Base-by-base conservation (phyloP, 2,113 vertebrate genomes). In the Saguinus imperator region DNA sequence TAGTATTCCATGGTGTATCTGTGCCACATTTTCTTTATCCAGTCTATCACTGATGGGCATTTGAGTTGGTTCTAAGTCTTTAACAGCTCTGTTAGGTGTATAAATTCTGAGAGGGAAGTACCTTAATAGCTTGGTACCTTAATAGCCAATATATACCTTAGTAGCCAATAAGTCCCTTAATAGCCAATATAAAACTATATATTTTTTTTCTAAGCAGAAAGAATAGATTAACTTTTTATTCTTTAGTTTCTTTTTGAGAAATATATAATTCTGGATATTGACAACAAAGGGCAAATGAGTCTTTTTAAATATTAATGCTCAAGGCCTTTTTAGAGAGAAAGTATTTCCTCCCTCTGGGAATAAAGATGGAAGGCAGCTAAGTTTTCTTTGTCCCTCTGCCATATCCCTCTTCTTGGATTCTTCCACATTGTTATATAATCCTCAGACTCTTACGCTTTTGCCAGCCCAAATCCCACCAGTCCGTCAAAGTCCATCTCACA, bases 241-340 rank as follows among this genome's bases (percentile, higher is more conserved):
- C 29, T 37, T 81, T 45, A 37, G 21, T 64, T 88, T 97, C 23
- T 87, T 93, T 93, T 68, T 45, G 50, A 94, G 35, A 93, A 43
- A 25, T 68, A 29, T 18, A 2, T 77, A 48, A 68, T 50, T 93
- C 75, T 40, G n/a, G 2, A 32, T 68, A 88, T 14, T 58, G 90
- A 52, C 3, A 55, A 37, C 14, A 73, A 64, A 91, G 17, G 9
- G 11, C 11, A 72, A n/a, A 9, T 23, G 23, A 25, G 6, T 40
- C 9, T 88, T 87, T 81, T 77, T 2, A 57, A 64, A 89, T 25
- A 35, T 57, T 87, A 58, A 32, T 82, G 61, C 5, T 89, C 23
- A 75, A 50, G 11, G 6, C 21, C 9, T 66, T n/a, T 91, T 29
- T 6, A 27, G 40, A n/a, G 29, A 37, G 13, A 8, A 61, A 50